Evolutionary conservation across 1,140 invertebrate genomes (phyloP), one percentile per base, ranked within the genome.

Genomic region (Amyelois transitella): DNA sequence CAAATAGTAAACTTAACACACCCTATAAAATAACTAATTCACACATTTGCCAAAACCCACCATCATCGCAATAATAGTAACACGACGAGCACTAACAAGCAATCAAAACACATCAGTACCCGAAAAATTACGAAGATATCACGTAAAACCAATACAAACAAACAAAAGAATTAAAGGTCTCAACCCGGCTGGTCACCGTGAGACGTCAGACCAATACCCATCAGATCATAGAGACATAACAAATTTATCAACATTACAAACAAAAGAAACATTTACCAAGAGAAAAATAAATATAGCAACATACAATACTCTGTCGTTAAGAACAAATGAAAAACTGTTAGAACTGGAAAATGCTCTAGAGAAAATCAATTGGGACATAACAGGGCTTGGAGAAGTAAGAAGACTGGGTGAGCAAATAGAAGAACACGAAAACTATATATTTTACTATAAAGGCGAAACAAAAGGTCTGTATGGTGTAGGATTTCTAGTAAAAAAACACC

Each of bases 181-280:
- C 62, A 64, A 60, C 8, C 53, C 57, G 62, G 44, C 47, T 59
- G 38, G 57, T 64, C 62, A 24, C 44, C 56, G 61, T 53, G 56
- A 56, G 55, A 25, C 28, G 58, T 43, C 18, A 53, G 49, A 59
- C 56, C 18, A 50, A 10, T 24, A 59, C 62, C 53, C 62, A 56
- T 53, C 57, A 56, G 6, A 19, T 43, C 43, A 55, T 12, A 54
- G 43, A 54, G n/a, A 20, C 19, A 53, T 14, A 55, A 49, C 10
- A 14, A 51, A 22, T 6, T 1, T n/a, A 43, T 18, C 38, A 43
- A 43, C 17, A 12, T 43, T 43, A 43, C 12, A 43, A 8, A 49
- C 14, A 47, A 5, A 19, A 18, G 6, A 21, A 7, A 45, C 17
- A 45, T 8, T 17, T 7, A 45, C 3, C 1, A 45, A 45, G 28